Evolutionary conservation across 2,797 vertebrate species (phyloP), one percentile per base, ranked within the genome.

Genomic region (Syngnathus rostellatus): DNA sequence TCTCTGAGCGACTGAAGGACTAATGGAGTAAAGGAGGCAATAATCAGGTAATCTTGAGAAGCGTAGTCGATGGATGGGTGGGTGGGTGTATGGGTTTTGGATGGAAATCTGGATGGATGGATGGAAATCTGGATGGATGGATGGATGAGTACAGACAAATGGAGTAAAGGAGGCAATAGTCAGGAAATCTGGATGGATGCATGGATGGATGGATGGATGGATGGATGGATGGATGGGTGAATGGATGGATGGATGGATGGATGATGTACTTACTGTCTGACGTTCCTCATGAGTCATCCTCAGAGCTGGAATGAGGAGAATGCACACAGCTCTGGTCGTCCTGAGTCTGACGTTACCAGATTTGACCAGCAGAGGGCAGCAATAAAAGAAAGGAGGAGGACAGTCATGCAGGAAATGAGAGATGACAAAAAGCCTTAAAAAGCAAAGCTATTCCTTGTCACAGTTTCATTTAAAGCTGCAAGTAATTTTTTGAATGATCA

Each of bases 311-410:
- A 86, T 96, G 95, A 62, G 96, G 94, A 87, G 96, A 98, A 84
- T 93, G 94, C 84, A 95, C 91, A 94, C 96, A 97, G 90, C 92
- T 92, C 90, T 90, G 91, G 72, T 97, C 95, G 65, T 97, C 96
- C 87, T 94, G 92, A 88, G 91, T 91, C 93, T 96, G 93, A 76
- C 64, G 73, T 7, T 69, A 46, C 5, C 70, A 19, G 55, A 70
- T 8, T 16, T 41, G 63, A 64, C 77, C 87, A 81, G 70, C 68
- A 85, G 78, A 74, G 72, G 69, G 65, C 62, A 79, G 74, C 77
- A 77, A 63, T 45, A 70, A 41, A 23, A 63, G 25, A 37, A 53
- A 71, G 41, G 37, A 21, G 59, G n/a, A 67, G 45, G 57, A 68
- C 40, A 68, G 21, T 31, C 41, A 25, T 17, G 62, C 53, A 73